These are phyloP conservation scores for Acanthurus lineatus DNA, from an alignment of 2,797 vertebrate genomes.

Conservation along the genomic window DNA sequence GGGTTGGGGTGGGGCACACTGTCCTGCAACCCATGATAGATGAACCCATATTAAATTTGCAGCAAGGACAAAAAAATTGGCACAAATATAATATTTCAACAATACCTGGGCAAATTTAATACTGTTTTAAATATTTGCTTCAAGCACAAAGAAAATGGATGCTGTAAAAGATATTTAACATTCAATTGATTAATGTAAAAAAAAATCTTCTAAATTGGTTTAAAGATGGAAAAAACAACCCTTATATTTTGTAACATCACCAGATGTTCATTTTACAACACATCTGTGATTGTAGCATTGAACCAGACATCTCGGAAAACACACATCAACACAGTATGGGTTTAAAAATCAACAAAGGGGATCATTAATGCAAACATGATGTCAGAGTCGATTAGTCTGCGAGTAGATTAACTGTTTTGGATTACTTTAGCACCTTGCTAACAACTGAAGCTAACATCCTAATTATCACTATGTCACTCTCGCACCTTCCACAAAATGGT, in stretches of 20 bases:
- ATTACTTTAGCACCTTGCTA: too few relatives aligned
- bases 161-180: too few relatives aligned
- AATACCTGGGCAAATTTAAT: slow-evolving; percentile 9
- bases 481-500: too few relatives aligned
- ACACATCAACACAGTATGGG: neutral
- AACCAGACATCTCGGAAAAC: neutral
- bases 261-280: neutral
- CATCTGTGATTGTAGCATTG: slow-evolving; percentile 15
- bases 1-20: neutral
- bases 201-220: neutral
- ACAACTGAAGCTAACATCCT: too few relatives aligned
- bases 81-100: neutral
- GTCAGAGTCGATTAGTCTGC: too few relatives aligned
- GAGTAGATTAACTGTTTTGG: too few relatives aligned
- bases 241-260: neutral
- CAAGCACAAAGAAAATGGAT: too few relatives aligned
- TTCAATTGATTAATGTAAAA: too few relatives aligned
- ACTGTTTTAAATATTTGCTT: too few relatives aligned
- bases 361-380: neutral
- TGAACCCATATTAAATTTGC: too few relatives aligned
- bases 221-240: neutral
- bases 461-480: too few relatives aligned
- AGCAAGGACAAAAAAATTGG: neutral
- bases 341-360: neutral
- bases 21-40: neutral